phyloP scores from a whole-genome alignment of 2,113 vertebrate genomes.

The Paradoxurus hermaphroditus region DNA sequence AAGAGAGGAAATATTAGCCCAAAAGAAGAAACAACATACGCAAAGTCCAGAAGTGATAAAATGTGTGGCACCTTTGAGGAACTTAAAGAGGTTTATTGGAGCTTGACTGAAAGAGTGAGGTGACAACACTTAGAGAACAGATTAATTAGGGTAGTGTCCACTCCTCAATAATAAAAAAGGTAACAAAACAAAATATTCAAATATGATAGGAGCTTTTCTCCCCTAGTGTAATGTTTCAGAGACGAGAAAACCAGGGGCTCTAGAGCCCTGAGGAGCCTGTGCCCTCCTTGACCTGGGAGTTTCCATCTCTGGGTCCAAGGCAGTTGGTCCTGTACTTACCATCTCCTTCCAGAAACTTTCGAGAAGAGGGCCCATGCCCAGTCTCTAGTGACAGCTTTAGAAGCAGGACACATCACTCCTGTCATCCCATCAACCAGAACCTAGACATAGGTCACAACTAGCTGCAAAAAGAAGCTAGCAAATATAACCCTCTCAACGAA shows the following conservation, averaged over 20 bases:
- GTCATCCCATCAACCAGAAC: not conserved
- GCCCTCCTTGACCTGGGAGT: too few species aligned
- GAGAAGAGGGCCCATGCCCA: not conserved
- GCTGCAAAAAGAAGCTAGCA: not conserved
- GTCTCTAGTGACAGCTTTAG: not conserved
- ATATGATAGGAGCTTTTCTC: not conserved
- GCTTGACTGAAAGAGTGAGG: not conserved
- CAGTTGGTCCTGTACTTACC: not conserved
- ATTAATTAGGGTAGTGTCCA: not conserved
- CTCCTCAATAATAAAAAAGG: not conserved
- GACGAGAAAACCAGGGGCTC: not conserved
- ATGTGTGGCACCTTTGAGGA: not conserved
- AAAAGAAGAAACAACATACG: not conserved
- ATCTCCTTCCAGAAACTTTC: not conserved
- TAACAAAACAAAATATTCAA: not conserved
- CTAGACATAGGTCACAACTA: not conserved
- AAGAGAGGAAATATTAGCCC: not conserved
- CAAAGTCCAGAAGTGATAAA: not conserved
- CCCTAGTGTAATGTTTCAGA: not conserved
- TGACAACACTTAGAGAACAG: too few species aligned
- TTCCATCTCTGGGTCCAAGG: not conserved
- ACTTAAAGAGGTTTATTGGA: not conserved
- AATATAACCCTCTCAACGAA: not conserved
- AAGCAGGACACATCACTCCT: not conserved
- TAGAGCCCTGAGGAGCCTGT: not conserved